These are phyloP conservation scores for Phanerotoma sp. DNA, from an alignment of 2,888 invertebrate genomes.

Conservation along the genomic window DNA sequence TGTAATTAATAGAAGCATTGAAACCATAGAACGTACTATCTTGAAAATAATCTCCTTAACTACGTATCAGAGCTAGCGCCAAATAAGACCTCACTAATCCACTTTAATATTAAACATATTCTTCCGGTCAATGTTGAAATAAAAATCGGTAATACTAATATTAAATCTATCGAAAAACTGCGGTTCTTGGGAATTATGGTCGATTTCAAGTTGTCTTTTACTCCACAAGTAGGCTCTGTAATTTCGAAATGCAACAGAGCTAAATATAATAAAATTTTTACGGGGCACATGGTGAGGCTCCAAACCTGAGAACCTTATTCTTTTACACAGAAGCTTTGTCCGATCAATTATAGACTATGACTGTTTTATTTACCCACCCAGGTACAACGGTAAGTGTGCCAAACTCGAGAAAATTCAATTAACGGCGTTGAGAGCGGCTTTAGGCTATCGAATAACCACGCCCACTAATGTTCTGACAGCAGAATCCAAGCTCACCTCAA, in stretches of 20 bases:
- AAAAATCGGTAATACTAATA: too few relatives aligned
- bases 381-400: neutral
- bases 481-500: neutral
- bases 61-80: neutral
- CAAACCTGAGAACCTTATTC: neutral
- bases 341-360: neutral
- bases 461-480: neutral
- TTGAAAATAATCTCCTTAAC: too few relatives aligned
- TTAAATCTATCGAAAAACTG: neutral
- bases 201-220: neutral
- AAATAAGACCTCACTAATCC: neutral
- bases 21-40: too few relatives aligned
- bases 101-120: neutral
- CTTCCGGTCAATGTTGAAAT: too few relatives aligned
- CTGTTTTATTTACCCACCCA: neutral
- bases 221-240: neutral
- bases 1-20: too few relatives aligned
- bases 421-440: neutral
- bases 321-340: neutral
- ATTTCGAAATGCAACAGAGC: neutral
- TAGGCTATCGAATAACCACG: neutral
- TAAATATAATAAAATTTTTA: neutral
- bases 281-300: neutral
- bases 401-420: neutral
- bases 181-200: neutral